phyloP scores from a whole-genome alignment of 1,140 invertebrate genomes.

The Pristionchus pacificus region DNA sequence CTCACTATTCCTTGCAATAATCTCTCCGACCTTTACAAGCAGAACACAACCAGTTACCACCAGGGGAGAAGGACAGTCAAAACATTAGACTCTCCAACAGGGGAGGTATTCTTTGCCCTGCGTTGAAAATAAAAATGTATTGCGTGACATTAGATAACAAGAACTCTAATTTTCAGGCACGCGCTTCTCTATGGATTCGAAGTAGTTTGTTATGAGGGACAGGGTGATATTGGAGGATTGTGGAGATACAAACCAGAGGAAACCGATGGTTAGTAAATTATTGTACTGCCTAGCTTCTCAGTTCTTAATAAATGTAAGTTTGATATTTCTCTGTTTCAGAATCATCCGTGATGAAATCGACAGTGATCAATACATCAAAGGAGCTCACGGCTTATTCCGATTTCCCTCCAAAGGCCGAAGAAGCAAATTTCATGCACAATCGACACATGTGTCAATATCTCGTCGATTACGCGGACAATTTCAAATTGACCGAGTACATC shows the following conservation, averaged over 20 bases:
- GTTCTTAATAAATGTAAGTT: conserved; percentile 37
- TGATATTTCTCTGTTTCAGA: conserved; percentile 14
- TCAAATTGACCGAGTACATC: conserved; percentile 44
- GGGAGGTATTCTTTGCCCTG: too few species aligned
- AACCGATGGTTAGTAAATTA: conserved; percentile 26
- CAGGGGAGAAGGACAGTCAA: too few species aligned
- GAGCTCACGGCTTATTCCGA: conserved; percentile 61
- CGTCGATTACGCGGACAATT: conserved; percentile 54
- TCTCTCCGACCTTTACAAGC: too few species aligned
- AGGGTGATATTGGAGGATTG: conserved; percentile 57
- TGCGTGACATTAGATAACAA: too few species aligned
- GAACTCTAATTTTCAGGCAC: conserved; percentile 37
- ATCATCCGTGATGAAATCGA: conserved; percentile 56
- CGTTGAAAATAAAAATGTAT: too few species aligned
- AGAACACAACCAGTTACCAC: not conserved
- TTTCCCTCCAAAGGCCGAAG: conserved; percentile 58
- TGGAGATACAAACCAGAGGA: conserved; percentile 53
- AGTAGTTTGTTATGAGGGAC: conserved; percentile 59
- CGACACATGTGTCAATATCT: conserved; percentile 56
- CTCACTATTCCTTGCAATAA: too few species aligned
- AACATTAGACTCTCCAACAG: too few species aligned
- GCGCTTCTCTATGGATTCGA: conserved; percentile 50
- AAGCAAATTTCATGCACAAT: conserved; percentile 59
- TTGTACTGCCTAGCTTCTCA: conserved; percentile 16
- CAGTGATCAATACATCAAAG: conserved; percentile 60